Base-by-base conservation (phyloP, 1,140 invertebrate genomes). In the Centruroides vittatus region DNA sequence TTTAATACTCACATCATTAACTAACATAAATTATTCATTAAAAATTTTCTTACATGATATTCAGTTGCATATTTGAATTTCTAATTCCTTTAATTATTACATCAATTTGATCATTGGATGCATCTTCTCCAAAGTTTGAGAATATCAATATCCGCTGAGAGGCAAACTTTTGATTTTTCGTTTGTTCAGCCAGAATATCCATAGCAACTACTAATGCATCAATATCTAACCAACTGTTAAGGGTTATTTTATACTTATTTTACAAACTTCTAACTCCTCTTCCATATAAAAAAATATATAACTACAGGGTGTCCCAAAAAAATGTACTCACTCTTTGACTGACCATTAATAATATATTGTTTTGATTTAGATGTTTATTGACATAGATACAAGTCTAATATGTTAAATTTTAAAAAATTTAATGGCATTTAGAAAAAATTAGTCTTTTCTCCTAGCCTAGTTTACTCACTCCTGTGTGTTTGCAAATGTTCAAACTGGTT, bases 181-280 rank as follows among this genome's bases (percentile, higher is more conserved):
- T 67, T n/a, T 69, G 70, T 59, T 70, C 70, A 13, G 70, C 65
- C 10, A 79, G 67, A 66, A 76, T 72, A 62, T 78, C 75, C 62
- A 78, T 67, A 41, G 73, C 77, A 35, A 79, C 76, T 55, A 78
- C 70, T 35, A 78, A 58, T 12, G 74, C 77, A 73, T 78, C 76
- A 61, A 79, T 55, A 57, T 41, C 56, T 57, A 48, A 9, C 8
- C 35, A 13, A 11, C 8, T 12, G 12, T 36, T 34, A 35, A 55
- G 54, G 54, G 35, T 35, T 7, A 34, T 51, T 41, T 41, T 41
- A 41, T 4, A 41, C 34, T 47, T n/a, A 47, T 46, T 3, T 50
- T 57, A 5, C 34, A 36, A 35, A 36, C 23, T 23, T 23, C 2
- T 23, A 23, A 23, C 23, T 23, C 23, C 23, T 23, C 23, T 23